These are phyloP conservation scores for Drosophila sproati DNA, from an alignment of 1,140 invertebrate genomes.

Conservation along the genomic window DNA sequence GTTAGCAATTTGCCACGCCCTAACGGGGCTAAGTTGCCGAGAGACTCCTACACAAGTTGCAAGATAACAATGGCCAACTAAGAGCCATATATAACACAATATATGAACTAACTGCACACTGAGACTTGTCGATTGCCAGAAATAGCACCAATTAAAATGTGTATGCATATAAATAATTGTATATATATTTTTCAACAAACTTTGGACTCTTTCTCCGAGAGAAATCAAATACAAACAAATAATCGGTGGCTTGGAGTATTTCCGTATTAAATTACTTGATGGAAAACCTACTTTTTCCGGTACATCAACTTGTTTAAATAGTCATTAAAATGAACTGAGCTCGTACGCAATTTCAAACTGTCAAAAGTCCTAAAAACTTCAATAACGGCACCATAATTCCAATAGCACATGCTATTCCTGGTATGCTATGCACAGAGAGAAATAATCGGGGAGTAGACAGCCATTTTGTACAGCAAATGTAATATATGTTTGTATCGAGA, in stretches of 20 bases:
- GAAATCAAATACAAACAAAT: background rate
- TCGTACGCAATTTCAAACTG: conserved; percentile 29
- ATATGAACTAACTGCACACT: background rate
- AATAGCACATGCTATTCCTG: conserved; percentile 21
- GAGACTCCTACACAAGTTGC: conserved; percentile 4
- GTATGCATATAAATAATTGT: background rate
- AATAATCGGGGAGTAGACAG: background rate
- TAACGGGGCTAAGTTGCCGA: conserved; percentile 23
- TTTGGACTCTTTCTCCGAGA: background rate
- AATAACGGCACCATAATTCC: conserved; percentile 27
- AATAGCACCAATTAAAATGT: background rate
- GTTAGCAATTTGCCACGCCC: conserved; percentile 58
- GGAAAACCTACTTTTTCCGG: background rate
- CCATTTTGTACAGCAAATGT: too few relatives aligned
- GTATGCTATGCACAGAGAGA: background rate
- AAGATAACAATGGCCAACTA: background rate
- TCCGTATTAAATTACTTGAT: background rate
- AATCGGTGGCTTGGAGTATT: background rate
- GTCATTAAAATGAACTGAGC: background rate
- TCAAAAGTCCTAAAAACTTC: background rate
- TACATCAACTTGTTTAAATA: background rate
- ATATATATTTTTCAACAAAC: background rate
- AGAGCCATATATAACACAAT: background rate
- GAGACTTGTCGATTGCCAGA: background rate
- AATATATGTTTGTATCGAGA: background rate